Evolutionary conservation across 2,797 vertebrate species (phyloP).

Genomic region (Danionella dracula): DNA sequence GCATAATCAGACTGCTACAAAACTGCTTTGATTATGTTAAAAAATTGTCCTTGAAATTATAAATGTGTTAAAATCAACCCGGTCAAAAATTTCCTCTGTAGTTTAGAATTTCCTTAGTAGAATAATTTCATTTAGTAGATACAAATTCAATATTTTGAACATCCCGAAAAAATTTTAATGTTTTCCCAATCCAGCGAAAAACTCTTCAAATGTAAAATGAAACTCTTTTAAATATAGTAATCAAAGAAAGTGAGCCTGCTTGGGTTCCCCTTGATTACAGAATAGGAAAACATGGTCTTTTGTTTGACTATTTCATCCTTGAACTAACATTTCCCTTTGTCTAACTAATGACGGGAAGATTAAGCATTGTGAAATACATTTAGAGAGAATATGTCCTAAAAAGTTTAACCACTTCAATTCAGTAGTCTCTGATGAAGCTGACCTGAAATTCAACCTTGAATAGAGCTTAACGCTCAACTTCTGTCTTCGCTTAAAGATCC

Average conservation of each 20-base stretch:
- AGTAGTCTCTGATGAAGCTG: not conserved
- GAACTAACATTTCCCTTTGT: not conserved
- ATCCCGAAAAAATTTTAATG: too few species aligned
- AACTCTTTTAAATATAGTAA: slow-evolving; percentile 7
- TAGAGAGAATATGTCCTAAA: not conserved
- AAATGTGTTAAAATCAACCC: too few species aligned
- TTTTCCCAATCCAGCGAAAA: too few species aligned
- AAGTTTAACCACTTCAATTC: not conserved
- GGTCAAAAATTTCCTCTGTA: too few species aligned
- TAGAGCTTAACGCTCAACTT: too few species aligned
- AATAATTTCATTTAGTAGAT: too few species aligned
- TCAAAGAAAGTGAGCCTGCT: slow-evolving; percentile 18
- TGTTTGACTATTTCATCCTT: not conserved
- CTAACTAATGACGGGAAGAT: slow-evolving; percentile 2
- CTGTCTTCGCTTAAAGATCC: too few species aligned
- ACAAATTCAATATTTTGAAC: too few species aligned
- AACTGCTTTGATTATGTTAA: too few species aligned
- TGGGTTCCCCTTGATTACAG: not conserved
- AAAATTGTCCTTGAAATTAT: too few species aligned
- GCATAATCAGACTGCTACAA: too few species aligned
- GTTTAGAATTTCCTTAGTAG: too few species aligned
- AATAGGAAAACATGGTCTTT: not conserved
- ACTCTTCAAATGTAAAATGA: not conserved
- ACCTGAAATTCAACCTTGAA: not conserved
- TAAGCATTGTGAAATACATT: not conserved